Conservation (phyloP, 2,797 vertebrate genomes). For the Pogonophryne albipinna region DNA sequence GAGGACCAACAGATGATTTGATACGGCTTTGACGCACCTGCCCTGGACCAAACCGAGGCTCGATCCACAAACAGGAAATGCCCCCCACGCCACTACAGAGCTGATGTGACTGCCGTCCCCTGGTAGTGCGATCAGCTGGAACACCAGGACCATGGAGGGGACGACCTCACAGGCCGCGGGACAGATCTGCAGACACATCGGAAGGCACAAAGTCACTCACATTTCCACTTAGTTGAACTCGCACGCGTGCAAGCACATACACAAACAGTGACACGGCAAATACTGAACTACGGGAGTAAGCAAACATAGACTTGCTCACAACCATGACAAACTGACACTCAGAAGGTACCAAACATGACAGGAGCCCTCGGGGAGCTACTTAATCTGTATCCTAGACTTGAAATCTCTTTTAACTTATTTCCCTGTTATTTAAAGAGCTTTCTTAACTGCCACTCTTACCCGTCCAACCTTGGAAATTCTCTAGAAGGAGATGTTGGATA, state of each 20-base stretch:
- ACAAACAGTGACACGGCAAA: slow-evolving; percentile 1
- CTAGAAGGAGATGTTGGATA: slow-evolving; percentile 49
- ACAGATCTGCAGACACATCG: slow-evolving; percentile 81
- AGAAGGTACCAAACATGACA: slow-evolving; percentile 58
- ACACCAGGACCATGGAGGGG: slow-evolving; percentile 88
- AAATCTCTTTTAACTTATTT: slow-evolving; percentile 63
- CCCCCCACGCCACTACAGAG: slow-evolving; percentile 88
- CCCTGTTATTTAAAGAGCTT: slow-evolving; percentile 18
- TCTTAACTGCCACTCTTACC: slow-evolving; percentile 60
- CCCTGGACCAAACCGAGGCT: slow-evolving; percentile 86
- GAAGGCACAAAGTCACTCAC: slow-evolving; percentile 17
- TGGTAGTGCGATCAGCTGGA: slow-evolving; percentile 86
- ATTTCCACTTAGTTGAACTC: slow-evolving; percentile 19
- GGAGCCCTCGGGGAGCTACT: slow-evolving; percentile 61
- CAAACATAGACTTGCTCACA: slow-evolving; percentile 24
- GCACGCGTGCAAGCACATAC: slow-evolving; percentile 22
- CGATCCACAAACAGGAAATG: slow-evolving; percentile 89
- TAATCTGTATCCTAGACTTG: slow-evolving; percentile 62
- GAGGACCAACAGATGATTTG: neutral
- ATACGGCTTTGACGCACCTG: slow-evolving; percentile 67
- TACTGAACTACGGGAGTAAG: neutral
- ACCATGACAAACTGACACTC: slow-evolving; percentile 57
- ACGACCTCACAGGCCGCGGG: slow-evolving; percentile 83
- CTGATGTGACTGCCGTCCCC: slow-evolving; percentile 77
- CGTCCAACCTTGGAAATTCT: slow-evolving; percentile 51